Percentiles rank a stretch among this genome's conserved stretches.
These are phyloP conservation scores for Xanthostigma xanthostigma DNA, from an alignment of 2,888 invertebrate genomes.

Conservation along the genomic window DNA sequence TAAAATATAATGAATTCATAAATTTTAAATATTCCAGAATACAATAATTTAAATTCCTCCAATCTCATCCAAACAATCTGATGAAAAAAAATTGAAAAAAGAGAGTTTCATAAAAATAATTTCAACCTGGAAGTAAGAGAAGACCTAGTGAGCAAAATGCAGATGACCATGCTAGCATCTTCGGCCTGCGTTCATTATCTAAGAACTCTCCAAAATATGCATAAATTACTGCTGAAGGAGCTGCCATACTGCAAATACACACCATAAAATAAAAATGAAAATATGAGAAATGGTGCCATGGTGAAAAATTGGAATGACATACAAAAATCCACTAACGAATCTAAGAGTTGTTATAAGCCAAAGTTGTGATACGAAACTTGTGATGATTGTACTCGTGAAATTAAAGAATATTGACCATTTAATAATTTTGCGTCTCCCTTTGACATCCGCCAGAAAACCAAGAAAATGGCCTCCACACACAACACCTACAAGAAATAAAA, in stretches of 20 bases:
- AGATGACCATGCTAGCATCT: conserved; percentile 27
- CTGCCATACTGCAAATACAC: conserved; percentile 23
- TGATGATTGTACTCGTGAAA: conserved; percentile 31
- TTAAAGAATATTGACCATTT: conserved; percentile 32
- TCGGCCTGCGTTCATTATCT: conserved; percentile 28
- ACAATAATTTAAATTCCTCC: too few species aligned
- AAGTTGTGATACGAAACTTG: conserved; percentile 32
- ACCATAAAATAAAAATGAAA: neutral
- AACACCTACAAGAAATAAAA: conserved; percentile 25
- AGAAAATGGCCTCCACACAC: conserved; percentile 40
- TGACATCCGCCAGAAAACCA: conserved; percentile 41
- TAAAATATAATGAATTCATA: too few species aligned
- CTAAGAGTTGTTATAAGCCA: conserved; percentile 35
- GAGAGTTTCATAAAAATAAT: too few species aligned
- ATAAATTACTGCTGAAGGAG: conserved; percentile 34
- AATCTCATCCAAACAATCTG: too few species aligned
- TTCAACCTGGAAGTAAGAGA: conserved; percentile 22
- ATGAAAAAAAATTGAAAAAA: too few species aligned
- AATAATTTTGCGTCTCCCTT: conserved; percentile 33
- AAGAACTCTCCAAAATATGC: conserved; percentile 38
- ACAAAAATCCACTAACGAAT: conserved; percentile 38
- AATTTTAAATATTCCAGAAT: too few species aligned
- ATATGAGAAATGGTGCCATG: neutral
- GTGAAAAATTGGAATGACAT: conserved; percentile 16
- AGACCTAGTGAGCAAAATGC: conserved; percentile 27